Conservation (phyloP, 2,888 invertebrate genomes). For the Achlya flavicornis region DNA sequence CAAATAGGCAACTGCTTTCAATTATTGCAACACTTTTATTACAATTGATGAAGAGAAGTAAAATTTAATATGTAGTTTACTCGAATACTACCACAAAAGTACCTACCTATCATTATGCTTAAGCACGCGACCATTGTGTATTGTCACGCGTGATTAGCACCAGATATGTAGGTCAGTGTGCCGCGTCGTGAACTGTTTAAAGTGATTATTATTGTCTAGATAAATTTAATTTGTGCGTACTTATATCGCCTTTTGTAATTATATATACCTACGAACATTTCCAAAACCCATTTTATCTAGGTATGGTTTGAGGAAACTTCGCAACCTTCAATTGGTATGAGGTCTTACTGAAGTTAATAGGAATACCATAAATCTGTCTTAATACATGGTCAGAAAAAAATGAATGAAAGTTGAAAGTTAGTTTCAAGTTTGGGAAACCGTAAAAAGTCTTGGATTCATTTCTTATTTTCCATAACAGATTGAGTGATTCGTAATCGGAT, state of each 20-base stretch:
- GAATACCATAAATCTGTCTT: no score
- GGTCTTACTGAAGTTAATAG: no score
- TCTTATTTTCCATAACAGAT: no score
- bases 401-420: no score
- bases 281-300: background rate
- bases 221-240: conserved; percentile 10
- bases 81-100: background rate
- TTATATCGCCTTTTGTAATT: background rate
- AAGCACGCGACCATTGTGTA: conserved; percentile 55
- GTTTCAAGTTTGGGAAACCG: no score
- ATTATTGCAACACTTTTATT: background rate
- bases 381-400: no score
- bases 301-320: no score
- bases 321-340: background rate
- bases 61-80: background rate
- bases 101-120: conserved; percentile 43
- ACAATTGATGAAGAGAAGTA: background rate
- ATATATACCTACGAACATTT: background rate
- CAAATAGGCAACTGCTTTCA: conserved; percentile 1
- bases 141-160: conserved; percentile 70
- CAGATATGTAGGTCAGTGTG: conserved; percentile 70
- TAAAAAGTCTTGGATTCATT: no score
- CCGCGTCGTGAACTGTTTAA: conserved; percentile 35
- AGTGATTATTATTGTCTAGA: background rate
- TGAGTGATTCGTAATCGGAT: background rate